phyloP scores from a whole-genome alignment of 1,140 invertebrate species.

The Platorchestia sp. region DNA sequence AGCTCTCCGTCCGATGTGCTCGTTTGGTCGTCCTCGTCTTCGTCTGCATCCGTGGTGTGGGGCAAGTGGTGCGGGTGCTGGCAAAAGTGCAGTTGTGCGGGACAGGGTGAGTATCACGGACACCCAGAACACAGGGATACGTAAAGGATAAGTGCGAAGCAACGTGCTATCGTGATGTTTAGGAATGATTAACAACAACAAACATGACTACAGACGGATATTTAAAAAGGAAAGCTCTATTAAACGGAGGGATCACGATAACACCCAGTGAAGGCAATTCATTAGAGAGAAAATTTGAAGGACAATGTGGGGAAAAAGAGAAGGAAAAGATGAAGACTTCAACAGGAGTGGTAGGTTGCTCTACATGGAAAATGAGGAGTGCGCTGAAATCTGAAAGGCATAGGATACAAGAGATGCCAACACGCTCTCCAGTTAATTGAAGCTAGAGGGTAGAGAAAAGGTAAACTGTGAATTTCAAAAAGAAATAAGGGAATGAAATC shows the following conservation, averaged over 20 bases:
- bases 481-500: neutral
- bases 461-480: neutral
- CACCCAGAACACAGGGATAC: neutral
- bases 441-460: neutral
- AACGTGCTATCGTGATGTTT: neutral
- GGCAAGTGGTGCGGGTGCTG: constrained; percentile 47
- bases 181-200: neutral
- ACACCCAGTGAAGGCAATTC: neutral
- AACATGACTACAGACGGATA: neutral
- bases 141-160: neutral
- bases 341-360: neutral
- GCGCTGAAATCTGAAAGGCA: neutral
- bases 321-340: neutral
- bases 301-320: neutral
- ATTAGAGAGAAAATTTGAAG: neutral
- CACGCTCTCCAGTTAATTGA: neutral
- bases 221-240: neutral
- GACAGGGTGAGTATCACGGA: constrained; percentile 5
- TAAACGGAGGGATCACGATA: neutral
- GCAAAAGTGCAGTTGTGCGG: neutral
- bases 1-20: constrained; percentile 66
- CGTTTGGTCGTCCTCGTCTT: constrained; percentile 63
- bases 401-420: neutral
- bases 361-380: neutral
- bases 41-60: constrained; percentile 61